Base-by-base conservation (phyloP, 35 echinoderm and acorn worm species). In the Acanthaster planci region DNA sequence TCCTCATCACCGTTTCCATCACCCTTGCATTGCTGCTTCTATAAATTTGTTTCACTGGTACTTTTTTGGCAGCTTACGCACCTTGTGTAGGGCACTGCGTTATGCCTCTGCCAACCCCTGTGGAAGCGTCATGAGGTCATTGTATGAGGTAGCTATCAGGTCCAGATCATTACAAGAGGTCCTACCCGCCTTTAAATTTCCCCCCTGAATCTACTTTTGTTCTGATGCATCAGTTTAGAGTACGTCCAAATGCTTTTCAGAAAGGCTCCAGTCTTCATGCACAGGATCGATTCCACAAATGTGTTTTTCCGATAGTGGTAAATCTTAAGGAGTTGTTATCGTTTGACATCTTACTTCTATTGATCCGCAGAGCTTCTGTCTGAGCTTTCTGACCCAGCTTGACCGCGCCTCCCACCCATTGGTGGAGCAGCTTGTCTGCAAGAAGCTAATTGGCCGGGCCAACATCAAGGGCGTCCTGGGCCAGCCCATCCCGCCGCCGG, bases 371-470 rank as follows among this genome's bases (percentile, higher is more conserved):
- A 99, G 92, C 51, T 99, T 98, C 83, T 98, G 95, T 37, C 80
- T 97, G 15, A 94, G 91, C 39, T 98, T 98, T 53, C 82, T 98
- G 55, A 98, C 95, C 5, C 95, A 98, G 82, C 91, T 98, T 0
- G 95, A 98, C 86, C 93, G 92, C 38, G 81, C 88, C 56, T 98
- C 95, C 15, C 89, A 87, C 60, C 95, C 95, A 21, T 37, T 94
- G 59, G 95, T 98, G 32, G 92, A 87, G 39, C 84, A 93, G 78
- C 92, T 98, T 1, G 84, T 98, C 37, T 85, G 88, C 39, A 90
- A 91, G 83, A 88, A 88, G 52, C 82, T 98, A 29, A 78, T 98
- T 67, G 95, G 95, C 40, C 84, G 78, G 53, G 83, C 84, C 2
- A 98, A 85, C 58, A 42, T 92, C 56, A 89, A 89, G 29, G 78